phyloP scores from a whole-genome alignment of 2,888 invertebrate genomes.

The Drosophila rubida region DNA sequence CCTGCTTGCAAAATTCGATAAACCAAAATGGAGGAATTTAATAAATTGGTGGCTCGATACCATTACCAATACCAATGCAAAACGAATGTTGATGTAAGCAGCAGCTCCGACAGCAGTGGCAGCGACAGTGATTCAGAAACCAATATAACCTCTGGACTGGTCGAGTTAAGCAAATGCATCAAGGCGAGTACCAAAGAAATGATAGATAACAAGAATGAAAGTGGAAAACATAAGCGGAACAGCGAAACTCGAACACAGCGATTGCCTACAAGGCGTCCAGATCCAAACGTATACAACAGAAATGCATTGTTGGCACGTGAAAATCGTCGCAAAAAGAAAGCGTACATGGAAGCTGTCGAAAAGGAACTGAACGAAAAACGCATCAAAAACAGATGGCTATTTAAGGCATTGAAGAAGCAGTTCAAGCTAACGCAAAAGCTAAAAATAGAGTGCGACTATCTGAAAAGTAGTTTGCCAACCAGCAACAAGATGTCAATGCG shows the following conservation, averaged over 20 bases:
- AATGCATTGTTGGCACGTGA: slow-evolving; percentile 88
- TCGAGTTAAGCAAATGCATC: not conserved
- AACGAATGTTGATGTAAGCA: slow-evolving; percentile 50
- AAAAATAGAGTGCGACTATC: slow-evolving; percentile 86
- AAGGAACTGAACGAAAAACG: slow-evolving; percentile 85
- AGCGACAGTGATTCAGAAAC: slow-evolving; percentile 46
- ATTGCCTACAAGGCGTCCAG: slow-evolving; percentile 81
- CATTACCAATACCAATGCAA: slow-evolving; percentile 56
- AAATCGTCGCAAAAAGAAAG: slow-evolving; percentile 88
- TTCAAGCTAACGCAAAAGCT: slow-evolving; percentile 85
- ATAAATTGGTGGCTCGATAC: slow-evolving; percentile 60
- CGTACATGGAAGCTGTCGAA: slow-evolving; percentile 87
- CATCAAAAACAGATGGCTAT: slow-evolving; percentile 85
- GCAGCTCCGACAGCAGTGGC: slow-evolving; percentile 48
- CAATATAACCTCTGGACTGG: slow-evolving; percentile 30
- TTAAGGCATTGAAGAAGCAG: slow-evolving; percentile 85
- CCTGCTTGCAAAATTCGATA: slow-evolving; percentile 62
- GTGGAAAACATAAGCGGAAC: slow-evolving; percentile 37
- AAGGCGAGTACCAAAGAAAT: slow-evolving; percentile 4
- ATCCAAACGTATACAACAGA: slow-evolving; percentile 84
- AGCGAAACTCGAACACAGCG: slow-evolving; percentile 49
- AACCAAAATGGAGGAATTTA: slow-evolving; percentile 59
- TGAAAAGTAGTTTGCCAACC: slow-evolving; percentile 86
- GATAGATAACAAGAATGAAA: slow-evolving; percentile 2
- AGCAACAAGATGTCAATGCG: slow-evolving; percentile 85